phyloP scores from a whole-genome alignment of 2,797 vertebrate species.

The Oryzias dopingdopingensis region DNA sequence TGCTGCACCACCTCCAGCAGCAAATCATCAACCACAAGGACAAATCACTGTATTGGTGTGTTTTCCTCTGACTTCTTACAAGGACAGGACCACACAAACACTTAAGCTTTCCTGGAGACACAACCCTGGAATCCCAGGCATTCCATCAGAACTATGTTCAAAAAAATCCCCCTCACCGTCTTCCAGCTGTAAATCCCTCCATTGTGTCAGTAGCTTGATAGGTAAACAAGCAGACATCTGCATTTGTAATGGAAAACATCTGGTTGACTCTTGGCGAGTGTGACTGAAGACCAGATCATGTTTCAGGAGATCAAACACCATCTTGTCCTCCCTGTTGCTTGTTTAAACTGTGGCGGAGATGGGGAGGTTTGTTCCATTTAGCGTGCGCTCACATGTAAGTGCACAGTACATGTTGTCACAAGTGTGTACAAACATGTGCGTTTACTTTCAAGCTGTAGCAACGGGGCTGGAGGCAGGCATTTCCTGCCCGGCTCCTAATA shows the following conservation, averaged over 20 bases:
- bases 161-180: too few relatives aligned
- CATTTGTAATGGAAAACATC: constrained; percentile 26
- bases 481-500: neutral
- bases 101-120: constrained; percentile 53
- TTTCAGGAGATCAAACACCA: neutral
- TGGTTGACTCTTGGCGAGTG: constrained; percentile 6
- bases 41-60: constrained; percentile 31
- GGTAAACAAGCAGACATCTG: constrained; percentile 28
- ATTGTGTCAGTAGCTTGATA: constrained; percentile 5
- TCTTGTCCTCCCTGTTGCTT: neutral
- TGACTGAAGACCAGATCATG: neutral
- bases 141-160: constrained; percentile 26
- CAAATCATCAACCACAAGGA: constrained; percentile 13
- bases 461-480: neutral
- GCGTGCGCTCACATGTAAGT: neutral
- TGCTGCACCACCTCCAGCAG: constrained; percentile 16
- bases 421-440: neutral
- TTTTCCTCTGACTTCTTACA: constrained; percentile 20
- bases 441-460: neutral
- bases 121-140: constrained; percentile 66
- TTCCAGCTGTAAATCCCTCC: neutral
- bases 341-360: neutral
- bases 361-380: neutral
- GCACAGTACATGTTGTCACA: neutral
- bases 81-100: constrained; percentile 45